Evolutionary conservation across 92 coral and sea anemone genomes (phyloP), one percentile per base, ranked within the genome.

Genomic region (Epizoanthus ramosus): DNA sequence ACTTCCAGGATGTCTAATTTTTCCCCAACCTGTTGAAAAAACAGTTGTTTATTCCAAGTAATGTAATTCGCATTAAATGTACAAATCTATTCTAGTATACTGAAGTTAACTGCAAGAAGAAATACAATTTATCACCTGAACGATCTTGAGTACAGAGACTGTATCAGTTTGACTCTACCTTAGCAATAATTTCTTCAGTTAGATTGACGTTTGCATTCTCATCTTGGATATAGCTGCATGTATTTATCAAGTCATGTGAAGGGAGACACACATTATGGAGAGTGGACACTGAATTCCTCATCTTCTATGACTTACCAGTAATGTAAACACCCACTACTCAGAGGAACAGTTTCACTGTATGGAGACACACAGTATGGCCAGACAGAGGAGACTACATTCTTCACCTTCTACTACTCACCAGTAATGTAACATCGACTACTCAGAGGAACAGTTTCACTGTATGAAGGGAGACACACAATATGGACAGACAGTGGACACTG

Each of bases 1-100:
- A 16, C 87, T 81, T 58, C 90, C 93, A 5, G 90, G 93, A 53
- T 89, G 93, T 50, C 57, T 77, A 71, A 89, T 89, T 65, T 89
- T 89, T 37, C 93, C 93, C 93, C 93, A 89, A 53, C 93, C 93
- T 89, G 73, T 17, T 25, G 19, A 8, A 14, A 21, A 71, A 58
- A 33, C 9, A 16, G 8, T 12, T 83, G 16, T 59, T 15, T 70
- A 21, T 47, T 58, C 3, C 7, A 18, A 18, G 10, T 17, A 47
- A 47, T 47, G 15, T 47, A 37, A 6, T 8, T 8, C 14, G 8
- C 14, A 5, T 47, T 47, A 10, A 47, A 47, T 9, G 14, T 47
- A 1, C 15, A 47, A 47, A 47, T 12, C 2, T 47, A 47, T 8
- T 47, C 54, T 37, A 47, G 9, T 47, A 47, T 8, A 47, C 15